Evolutionary conservation across 1,140 invertebrate species (phyloP).

Genomic region (Drosophila teissieri): DNA sequence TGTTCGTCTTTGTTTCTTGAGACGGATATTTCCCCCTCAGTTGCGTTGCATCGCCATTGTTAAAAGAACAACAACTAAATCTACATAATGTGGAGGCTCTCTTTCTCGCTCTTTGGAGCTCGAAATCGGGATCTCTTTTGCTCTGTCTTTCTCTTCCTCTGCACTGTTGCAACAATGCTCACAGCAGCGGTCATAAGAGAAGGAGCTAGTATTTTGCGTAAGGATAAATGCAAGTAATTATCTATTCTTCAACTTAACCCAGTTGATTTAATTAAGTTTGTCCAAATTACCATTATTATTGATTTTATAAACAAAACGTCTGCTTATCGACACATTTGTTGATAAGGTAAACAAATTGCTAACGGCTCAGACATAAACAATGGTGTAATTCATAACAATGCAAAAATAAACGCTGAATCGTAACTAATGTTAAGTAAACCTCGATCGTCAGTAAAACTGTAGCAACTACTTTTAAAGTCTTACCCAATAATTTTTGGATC

Average conservation of each 20-base stretch:
- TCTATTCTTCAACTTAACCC: not conserved
- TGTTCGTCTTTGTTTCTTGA: slow-evolving; percentile 31
- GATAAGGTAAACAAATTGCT: slow-evolving; percentile 16
- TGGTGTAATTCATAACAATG: slow-evolving; percentile 22
- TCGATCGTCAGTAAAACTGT: too few species aligned
- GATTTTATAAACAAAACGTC: slow-evolving; percentile 5
- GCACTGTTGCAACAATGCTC: slow-evolving; percentile 38
- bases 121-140: not conserved
- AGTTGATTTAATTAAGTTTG: not conserved
- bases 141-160: slow-evolving; percentile 28
- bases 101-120: slow-evolving; percentile 15
- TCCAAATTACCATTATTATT: not conserved
- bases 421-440: not conserved
- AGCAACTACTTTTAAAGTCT: too few species aligned
- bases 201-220: not conserved
- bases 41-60: slow-evolving; percentile 27
- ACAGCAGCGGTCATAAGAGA: slow-evolving; percentile 1
- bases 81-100: not conserved
- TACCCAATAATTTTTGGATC: not conserved
- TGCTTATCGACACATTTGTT: slow-evolving; percentile 6
- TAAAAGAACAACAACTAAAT: slow-evolving; percentile 26
- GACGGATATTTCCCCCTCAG: slow-evolving; percentile 5
- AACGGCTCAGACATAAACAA: slow-evolving; percentile 9
- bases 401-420: slow-evolving; percentile 1
- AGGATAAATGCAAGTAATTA: not conserved